Evolutionary conservation across 2,888 invertebrate species (phyloP).

Genomic region (Acholoe squamosa): DNA sequence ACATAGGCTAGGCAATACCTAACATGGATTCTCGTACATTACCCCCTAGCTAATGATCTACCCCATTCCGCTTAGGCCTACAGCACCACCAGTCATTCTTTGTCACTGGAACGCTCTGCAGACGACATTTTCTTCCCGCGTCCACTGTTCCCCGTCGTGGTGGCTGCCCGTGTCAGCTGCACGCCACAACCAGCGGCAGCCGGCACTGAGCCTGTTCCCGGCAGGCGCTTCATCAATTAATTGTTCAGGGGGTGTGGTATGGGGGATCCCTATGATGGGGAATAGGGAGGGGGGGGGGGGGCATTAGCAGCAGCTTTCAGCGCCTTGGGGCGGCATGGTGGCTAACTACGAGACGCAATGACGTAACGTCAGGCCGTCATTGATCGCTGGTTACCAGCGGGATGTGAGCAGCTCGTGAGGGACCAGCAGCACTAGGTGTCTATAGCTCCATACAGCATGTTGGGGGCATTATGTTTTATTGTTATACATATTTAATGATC

Average conservation of each 20-base stretch:
- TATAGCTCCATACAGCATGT: neutral
- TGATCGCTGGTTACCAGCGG: neutral
- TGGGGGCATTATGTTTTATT: neutral
- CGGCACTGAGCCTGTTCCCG: neutral
- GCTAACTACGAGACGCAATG: conserved; percentile 14
- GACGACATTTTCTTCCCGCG: neutral
- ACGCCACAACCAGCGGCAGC: neutral
- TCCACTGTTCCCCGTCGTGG: neutral
- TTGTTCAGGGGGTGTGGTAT: neutral
- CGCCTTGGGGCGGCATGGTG: neutral
- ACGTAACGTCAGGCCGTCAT: conserved; percentile 12
- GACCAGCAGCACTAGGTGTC: conserved; percentile 1
- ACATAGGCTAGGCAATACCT: no score
- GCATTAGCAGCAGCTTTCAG: conserved; percentile 9
- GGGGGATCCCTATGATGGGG: neutral
- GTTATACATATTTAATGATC: no score
- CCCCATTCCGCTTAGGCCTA: neutral
- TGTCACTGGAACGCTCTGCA: neutral
- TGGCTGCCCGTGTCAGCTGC: neutral
- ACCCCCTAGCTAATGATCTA: no score
- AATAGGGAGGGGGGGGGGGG: neutral
- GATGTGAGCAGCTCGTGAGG: neutral
- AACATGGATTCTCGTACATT: no score
- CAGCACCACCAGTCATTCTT: neutral
- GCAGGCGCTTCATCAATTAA: conserved; percentile 31